Evolutionary conservation across 2,888 invertebrate genomes (phyloP), one percentile per base, ranked within the genome.

Genomic region (Cephus runcator): DNA sequence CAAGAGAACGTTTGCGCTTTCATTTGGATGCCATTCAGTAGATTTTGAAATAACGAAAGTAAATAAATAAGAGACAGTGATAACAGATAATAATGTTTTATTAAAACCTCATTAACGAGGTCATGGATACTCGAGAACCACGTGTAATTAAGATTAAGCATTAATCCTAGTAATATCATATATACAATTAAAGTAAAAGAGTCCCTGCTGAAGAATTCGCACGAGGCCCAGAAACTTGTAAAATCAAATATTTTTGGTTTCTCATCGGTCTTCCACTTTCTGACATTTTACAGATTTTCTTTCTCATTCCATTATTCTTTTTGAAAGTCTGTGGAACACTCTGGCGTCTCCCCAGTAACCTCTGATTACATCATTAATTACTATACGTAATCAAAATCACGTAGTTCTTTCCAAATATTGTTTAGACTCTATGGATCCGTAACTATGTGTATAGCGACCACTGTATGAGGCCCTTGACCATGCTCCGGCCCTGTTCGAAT

Each of bases 401-500:
- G 91, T 90, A 69, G 91, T 91, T 75, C 90, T 86, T 77, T 91
- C 91, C 75, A 91, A 83, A 80, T 88, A 88, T 79, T 88, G 86
- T 76, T 90, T 89, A 31, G 86, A 83, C 79, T 93, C 92, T 34
- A 92, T 84, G 69, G 93, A 92, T 1, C 94, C 94, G 84, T 94
- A 94, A 84, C 93, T 94, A 83, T 93, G 92, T 77, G 93, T 93
- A 87, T 93, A 93, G 1, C 93, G 92, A 1, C 93, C 93, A 79
- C 88, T 91, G 83, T 89, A 93, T 73, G 86, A 90, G 88, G 94
- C 91, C 91, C 93, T 88, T 88, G 92, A 89, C 93, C 94, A 92
- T 88, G 93, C 90, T 91, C 93, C 90, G 89, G 93, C 93, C 81
- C 93, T 93, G 91, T 95, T 95, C 89, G 95, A 95, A 92, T 94